These are phyloP conservation scores for Micronisus gabar DNA, from an alignment of 2,113 vertebrate species.

Conservation along the genomic window DNA sequence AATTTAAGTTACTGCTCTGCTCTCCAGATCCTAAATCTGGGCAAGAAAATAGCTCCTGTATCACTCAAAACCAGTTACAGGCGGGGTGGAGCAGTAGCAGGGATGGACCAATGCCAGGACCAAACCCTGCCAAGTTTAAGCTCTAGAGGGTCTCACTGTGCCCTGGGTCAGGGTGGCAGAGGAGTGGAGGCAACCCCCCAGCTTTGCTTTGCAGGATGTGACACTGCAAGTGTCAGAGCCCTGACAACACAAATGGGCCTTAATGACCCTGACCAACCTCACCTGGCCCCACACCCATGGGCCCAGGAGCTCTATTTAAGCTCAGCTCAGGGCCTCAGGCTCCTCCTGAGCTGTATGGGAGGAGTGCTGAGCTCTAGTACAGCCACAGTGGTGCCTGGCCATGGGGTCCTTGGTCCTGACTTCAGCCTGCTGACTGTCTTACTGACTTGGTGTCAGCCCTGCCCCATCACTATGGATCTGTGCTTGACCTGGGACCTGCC, in stretches of 20 bases:
- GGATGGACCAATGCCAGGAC: not conserved
- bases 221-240: not conserved
- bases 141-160: fast-evolving
- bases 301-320: not conserved
- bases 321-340: not conserved
- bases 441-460: not conserved
- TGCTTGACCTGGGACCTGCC: not conserved
- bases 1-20: not conserved
- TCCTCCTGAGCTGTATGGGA: not conserved
- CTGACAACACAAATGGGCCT: not conserved
- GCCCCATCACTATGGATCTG: fast-evolving
- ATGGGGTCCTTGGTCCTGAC: not conserved
- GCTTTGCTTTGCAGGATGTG: not conserved
- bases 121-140: not conserved
- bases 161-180: not conserved
- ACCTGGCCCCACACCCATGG: not conserved
- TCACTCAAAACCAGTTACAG: not conserved
- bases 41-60: not conserved
- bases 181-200: not conserved
- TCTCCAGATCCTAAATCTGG: not conserved
- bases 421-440: not conserved
- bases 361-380: not conserved
- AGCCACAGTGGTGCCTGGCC: not conserved
- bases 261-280: not conserved
- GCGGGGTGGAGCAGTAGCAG: not conserved